phyloP scores from a whole-genome alignment of 2,797 vertebrate species.

The Amniataba percoides region DNA sequence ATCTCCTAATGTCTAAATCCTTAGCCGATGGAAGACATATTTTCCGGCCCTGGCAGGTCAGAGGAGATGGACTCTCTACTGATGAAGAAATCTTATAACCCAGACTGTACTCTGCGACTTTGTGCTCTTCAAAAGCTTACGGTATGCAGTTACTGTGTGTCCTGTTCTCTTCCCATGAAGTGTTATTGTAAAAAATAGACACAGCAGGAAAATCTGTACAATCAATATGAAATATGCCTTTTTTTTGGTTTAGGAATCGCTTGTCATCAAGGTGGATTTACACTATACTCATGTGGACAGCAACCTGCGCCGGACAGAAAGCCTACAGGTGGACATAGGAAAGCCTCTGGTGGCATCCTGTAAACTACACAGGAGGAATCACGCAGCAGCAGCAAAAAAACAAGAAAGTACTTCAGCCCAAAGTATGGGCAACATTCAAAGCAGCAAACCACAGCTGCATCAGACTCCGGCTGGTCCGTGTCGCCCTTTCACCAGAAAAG shows the following conservation, averaged over 20 bases:
- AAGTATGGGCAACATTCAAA: slow-evolving; percentile 32
- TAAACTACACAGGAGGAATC: slow-evolving; percentile 68
- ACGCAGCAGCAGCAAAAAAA: slow-evolving; percentile 17
- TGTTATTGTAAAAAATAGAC: neutral
- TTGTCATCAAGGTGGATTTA: slow-evolving; percentile 86
- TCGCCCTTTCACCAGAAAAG: slow-evolving; percentile 80
- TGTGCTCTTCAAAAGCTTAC: slow-evolving; percentile 88
- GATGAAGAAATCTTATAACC: slow-evolving; percentile 66
- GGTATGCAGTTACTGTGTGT: slow-evolving; percentile 73
- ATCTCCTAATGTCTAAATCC: slow-evolving; percentile 37
- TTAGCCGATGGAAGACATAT: slow-evolving; percentile 79
- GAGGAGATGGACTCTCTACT: slow-evolving; percentile 86
- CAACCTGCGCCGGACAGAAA: slow-evolving; percentile 82
- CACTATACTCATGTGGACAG: slow-evolving; percentile 83
- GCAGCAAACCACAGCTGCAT: slow-evolving; percentile 43
- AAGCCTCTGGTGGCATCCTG: slow-evolving; percentile 86
- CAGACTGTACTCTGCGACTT: slow-evolving; percentile 85
- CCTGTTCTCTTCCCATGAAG: neutral
- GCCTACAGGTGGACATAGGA: slow-evolving; percentile 78
- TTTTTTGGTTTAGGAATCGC: slow-evolving; percentile 59
- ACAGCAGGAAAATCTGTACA: neutral
- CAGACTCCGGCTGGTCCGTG: slow-evolving; percentile 40
- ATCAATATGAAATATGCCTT: slow-evolving; percentile 15
- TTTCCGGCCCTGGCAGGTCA: slow-evolving; percentile 71
- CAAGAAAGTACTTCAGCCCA: slow-evolving; percentile 34